phyloP scores from a whole-genome alignment of 2,888 invertebrate genomes.

The Nezara viridula region DNA sequence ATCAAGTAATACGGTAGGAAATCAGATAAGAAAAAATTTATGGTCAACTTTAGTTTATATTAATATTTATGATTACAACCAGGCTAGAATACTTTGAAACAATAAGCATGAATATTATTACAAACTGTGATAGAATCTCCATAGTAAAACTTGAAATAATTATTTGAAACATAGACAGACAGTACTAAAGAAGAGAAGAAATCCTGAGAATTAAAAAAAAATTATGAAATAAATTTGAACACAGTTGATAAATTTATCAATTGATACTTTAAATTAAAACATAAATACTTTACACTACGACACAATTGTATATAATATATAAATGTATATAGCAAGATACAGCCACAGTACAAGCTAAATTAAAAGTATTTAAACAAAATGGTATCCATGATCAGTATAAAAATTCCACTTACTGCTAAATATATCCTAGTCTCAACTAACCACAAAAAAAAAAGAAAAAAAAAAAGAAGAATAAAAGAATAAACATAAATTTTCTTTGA shows the following conservation, averaged over 20 bases:
- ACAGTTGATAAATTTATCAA: background rate
- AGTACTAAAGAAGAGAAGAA: background rate
- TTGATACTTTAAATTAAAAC: background rate
- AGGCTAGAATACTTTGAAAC: too few species aligned
- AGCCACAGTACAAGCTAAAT: conserved; percentile 10
- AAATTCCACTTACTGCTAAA: conserved; percentile 16
- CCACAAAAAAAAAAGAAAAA: background rate
- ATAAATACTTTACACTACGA: background rate
- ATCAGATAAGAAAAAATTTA: background rate
- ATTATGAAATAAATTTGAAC: background rate
- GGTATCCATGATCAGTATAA: conserved; percentile 10
- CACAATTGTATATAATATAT: background rate
- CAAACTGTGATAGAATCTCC: conserved; percentile 14
- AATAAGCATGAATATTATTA: background rate
- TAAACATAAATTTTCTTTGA: background rate
- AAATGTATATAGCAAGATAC: background rate
- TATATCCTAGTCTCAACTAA: background rate
- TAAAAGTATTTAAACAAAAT: background rate
- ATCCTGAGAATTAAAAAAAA: background rate
- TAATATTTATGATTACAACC: too few species aligned
- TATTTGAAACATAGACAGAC: background rate
- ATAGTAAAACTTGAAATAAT: background rate
- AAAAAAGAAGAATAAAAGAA: background rate
- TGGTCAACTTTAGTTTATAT: too few species aligned
- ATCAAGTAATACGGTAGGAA: background rate